Conservation (phyloP, 2,888 invertebrate species). For the Pachymerium ferrugineum region DNA sequence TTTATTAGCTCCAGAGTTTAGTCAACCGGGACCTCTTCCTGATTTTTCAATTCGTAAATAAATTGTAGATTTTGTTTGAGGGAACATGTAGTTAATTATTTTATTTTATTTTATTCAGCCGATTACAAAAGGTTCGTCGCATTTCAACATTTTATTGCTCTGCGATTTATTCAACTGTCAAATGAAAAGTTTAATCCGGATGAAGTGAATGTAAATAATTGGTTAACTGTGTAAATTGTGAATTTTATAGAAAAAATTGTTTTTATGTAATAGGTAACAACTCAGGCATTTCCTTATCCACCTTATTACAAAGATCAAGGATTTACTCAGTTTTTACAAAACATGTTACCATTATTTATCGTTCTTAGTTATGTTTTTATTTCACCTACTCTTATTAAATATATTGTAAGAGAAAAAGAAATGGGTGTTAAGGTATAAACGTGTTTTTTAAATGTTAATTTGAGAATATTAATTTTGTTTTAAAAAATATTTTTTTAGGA, state of each 20-base stretch:
- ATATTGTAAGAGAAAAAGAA: conserved; percentile 10
- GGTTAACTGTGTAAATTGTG: not conserved
- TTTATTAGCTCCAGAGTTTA: not conserved
- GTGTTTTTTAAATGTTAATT: not conserved
- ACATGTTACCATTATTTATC: not conserved
- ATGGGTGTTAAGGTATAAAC: not conserved
- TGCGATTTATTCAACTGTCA: not conserved
- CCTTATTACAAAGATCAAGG: not conserved
- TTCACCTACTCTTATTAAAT: not conserved
- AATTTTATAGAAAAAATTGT: not conserved
- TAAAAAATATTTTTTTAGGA: not conserved
- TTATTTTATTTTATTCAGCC: not conserved
- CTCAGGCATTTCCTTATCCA: not conserved
- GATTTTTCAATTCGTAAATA: no score
- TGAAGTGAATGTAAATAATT: not conserved
- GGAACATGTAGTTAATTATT: not conserved
- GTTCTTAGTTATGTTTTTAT: conserved; percentile 1
- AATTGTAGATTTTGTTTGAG: no score
- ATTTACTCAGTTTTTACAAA: not conserved
- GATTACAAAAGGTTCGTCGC: not conserved
- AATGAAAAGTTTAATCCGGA: not conserved
- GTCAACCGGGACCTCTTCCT: not conserved
- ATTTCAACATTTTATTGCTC: not conserved
- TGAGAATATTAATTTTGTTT: not conserved
- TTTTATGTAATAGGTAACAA: not conserved